Evolutionary conservation across 1,140 invertebrate species (phyloP).

Genomic region (Holcopasites calliopsidis): DNA sequence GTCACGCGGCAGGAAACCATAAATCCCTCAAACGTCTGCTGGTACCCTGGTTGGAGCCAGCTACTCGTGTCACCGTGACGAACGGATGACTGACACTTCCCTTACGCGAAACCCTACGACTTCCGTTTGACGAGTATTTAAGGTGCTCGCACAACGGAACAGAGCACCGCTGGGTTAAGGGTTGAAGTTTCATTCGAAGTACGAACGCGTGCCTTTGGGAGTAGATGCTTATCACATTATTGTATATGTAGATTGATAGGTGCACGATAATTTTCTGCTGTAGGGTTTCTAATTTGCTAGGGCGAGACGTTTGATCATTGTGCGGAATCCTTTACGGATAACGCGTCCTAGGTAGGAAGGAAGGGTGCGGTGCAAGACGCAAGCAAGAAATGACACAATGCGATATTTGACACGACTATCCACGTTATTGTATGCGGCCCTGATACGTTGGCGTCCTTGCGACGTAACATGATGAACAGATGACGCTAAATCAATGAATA

Average conservation of each 20-base stretch:
- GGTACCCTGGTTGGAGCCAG: conserved; percentile 75
- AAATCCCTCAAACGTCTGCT: conserved; percentile 80
- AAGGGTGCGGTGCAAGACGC: neutral
- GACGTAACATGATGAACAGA: conserved; percentile 78
- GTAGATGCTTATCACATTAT: too few species aligned
- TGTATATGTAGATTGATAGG: too few species aligned
- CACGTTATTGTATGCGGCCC: conserved; percentile 67
- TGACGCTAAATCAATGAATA: conserved; percentile 79
- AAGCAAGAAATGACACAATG: conserved; percentile 44
- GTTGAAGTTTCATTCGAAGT: too few species aligned
- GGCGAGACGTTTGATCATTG: neutral
- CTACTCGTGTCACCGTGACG: conserved; percentile 78
- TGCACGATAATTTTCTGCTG: too few species aligned
- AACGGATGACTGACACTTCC: conserved; percentile 77
- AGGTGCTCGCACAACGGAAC: neutral
- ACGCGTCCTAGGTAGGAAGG: neutral
- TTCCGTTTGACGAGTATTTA: neutral
- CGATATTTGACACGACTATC: conserved; percentile 46
- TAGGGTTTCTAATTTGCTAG: neutral
- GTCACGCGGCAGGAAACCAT: conserved; percentile 64
- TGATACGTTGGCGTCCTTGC: conserved; percentile 76
- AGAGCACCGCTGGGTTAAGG: too few species aligned
- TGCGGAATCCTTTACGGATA: neutral
- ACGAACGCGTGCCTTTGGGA: too few species aligned
- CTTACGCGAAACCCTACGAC: neutral